phyloP scores from a whole-genome alignment of 2,113 vertebrate genomes.

The Sinocyclocheilus rhinocerous region DNA sequence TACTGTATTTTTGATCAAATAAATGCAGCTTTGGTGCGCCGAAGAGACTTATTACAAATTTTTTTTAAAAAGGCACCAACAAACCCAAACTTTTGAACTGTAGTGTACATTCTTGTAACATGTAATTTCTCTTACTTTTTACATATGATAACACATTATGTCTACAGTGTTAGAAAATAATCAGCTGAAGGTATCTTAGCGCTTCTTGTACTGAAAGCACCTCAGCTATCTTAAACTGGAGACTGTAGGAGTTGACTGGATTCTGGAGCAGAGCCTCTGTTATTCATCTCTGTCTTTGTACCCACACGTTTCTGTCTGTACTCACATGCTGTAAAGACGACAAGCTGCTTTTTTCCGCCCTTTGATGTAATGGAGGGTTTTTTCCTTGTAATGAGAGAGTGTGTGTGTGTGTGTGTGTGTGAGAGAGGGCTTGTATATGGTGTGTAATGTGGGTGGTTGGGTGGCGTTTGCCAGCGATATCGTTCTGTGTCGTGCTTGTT shows the following conservation, averaged over 20 bases:
- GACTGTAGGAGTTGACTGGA: neutral
- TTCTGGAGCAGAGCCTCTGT: neutral
- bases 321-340: neutral
- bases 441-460: conserved; percentile 1
- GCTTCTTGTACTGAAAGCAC: neutral
- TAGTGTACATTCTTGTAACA: too few species aligned
- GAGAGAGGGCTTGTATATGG: neutral
- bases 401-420: neutral
- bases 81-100: too few species aligned
- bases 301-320: conserved; percentile 6
- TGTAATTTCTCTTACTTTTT: too few species aligned
- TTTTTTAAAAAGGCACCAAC: too few species aligned
- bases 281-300: conserved; percentile 7
- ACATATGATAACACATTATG: too few species aligned
- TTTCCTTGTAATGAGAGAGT: conserved; percentile 18
- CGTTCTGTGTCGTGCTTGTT: neutral
- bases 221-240: neutral
- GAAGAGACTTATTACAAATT: neutral
- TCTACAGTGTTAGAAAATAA: too few species aligned
- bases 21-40: too few species aligned
- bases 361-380: conserved; percentile 2
- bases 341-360: conserved; percentile 1
- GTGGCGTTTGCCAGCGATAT: neutral
- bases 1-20: too few species aligned
- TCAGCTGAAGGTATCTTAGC: neutral